Conservation (phyloP, 2,113 vertebrate species). For the Gymnorhina tibicen region DNA sequence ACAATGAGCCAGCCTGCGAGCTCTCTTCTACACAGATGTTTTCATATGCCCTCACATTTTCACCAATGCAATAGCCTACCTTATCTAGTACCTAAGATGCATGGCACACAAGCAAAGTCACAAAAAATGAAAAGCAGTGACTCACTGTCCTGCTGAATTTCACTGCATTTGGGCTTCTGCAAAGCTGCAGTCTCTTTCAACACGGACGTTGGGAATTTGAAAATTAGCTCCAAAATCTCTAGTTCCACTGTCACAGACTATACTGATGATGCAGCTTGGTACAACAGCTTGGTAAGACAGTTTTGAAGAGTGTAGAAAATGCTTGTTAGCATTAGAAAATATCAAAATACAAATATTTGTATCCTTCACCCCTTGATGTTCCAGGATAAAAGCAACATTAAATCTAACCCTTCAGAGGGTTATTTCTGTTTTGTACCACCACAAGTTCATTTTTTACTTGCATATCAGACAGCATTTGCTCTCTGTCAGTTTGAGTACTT, state of each 20-base stretch:
- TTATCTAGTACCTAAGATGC: background rate
- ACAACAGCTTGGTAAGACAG: background rate
- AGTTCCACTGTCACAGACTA: background rate
- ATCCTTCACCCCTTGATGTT: background rate
- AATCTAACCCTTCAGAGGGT: background rate
- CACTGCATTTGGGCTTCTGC: background rate
- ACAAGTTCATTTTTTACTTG: background rate
- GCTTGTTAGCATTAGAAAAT: background rate
- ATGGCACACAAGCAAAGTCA: background rate
- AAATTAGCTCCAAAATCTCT: background rate
- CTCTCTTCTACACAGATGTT: background rate
- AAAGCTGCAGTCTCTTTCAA: background rate
- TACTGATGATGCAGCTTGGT: background rate
- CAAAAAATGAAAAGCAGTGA: background rate
- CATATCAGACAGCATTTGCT: background rate
- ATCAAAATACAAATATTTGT: background rate
- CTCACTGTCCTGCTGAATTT: background rate
- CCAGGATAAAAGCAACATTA: background rate
- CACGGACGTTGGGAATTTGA: rapidly evolving
- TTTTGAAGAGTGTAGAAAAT: background rate
- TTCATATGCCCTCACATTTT: background rate
- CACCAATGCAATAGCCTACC: background rate
- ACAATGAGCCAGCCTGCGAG: background rate
- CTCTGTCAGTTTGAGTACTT: background rate
- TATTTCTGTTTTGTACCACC: background rate